Base-by-base conservation (phyloP, 2,113 vertebrate species). In the Melanocharis versteri region DNA sequence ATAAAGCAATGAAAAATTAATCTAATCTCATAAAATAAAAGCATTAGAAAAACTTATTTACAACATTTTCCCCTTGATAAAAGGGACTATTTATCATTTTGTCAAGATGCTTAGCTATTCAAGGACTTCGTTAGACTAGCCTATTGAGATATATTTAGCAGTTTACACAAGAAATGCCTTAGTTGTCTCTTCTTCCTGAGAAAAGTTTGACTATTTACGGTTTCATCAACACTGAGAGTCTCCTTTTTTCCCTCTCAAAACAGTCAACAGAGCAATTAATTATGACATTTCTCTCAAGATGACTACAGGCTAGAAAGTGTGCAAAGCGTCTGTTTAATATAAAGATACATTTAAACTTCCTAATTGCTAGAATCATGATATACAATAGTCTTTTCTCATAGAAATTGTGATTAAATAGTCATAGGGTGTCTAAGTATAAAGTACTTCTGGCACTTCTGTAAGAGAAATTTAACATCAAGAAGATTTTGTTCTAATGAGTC, bases 1-100 rank as follows among this genome's bases (percentile, higher is more conserved):
- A 96, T 62, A 80, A 77, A 87, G 6, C 76, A 94, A 95, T 97
- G 88, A 96, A 97, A 97, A 97, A 96, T 95, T 97, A 95, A 97
- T 96, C 66, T 89, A 94, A 94, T 92, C 93, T 93, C 88, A 94
- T 83, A 92, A 89, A 96, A 95, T 86, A 94, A 89, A 93, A 76
- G 57, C 84, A 85, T 86, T 91, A 91, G 71, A 83, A 93, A 82
- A 83, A 64, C 73, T 83, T 92, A 96, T 92, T 71, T 71, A 82
- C 62, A 79, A 60, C 81, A 91, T 73, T 64, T 85, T 79, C 80
- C 76, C 87, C 81, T 92, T 92, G 89, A 89, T 85, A 95, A 94
- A 96, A 96, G 96, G 62, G 47, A 95, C 88, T 96, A 89, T 96
- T 96, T 77, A 90, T 95, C 81, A 94, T 82, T 92, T 65, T 91